These are phyloP conservation scores for Acanthurus lineatus DNA, from an alignment of 2,797 vertebrate species.

Conservation along the genomic window DNA sequence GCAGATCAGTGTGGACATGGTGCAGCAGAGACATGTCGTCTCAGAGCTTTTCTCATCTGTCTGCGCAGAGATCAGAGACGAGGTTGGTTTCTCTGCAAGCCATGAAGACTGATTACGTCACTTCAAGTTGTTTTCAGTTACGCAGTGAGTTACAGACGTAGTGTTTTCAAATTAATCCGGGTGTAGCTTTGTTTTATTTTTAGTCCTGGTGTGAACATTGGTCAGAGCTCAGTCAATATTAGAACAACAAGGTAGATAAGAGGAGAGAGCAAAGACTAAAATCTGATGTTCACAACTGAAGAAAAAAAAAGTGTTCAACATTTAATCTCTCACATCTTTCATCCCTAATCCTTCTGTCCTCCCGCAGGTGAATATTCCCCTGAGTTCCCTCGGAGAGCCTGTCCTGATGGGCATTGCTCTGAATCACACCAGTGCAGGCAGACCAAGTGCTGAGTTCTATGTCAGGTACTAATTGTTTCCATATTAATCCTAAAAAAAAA, in stretches of 20 bases:
- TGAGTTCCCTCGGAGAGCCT: constrained; percentile 85
- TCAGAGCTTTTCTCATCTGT: constrained; percentile 91
- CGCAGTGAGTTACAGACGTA: too few species aligned
- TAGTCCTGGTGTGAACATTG: background rate
- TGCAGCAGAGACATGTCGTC: constrained; percentile 83
- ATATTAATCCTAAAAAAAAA: too few species aligned
- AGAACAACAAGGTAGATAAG: background rate
- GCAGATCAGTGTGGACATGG: constrained; percentile 78
- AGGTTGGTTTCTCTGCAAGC: constrained; percentile 80
- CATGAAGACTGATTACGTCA: too few species aligned
- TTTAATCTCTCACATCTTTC: background rate
- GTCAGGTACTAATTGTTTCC: constrained; percentile 82
- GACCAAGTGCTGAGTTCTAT: constrained; percentile 92
- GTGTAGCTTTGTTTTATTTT: too few species aligned
- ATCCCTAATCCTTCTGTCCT: background rate
- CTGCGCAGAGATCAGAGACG: constrained; percentile 91
- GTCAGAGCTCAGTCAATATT: background rate
- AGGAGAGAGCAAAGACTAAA: background rate
- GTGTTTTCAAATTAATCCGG: too few species aligned
- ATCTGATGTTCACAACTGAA: background rate
- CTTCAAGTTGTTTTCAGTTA: too few species aligned
- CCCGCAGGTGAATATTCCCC: constrained; percentile 90
- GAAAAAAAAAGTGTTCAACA: background rate
- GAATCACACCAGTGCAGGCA: constrained; percentile 91
- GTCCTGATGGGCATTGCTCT: constrained; percentile 90